These are phyloP conservation scores for Limnephilus rhombicus DNA, from an alignment of 2,888 invertebrate genomes.

Conservation along the genomic window DNA sequence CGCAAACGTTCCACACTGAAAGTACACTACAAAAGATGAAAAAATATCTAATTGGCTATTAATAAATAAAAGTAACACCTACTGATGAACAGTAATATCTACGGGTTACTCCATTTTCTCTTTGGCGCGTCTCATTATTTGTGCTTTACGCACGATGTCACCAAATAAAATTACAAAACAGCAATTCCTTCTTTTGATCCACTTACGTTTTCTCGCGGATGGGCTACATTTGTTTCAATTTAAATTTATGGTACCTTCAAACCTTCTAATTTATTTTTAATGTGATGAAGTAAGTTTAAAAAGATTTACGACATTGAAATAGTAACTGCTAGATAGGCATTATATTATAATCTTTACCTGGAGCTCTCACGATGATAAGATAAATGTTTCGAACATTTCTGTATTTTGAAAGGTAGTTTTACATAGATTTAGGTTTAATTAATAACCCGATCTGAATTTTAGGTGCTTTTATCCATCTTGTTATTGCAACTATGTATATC, in stretches of 20 bases:
- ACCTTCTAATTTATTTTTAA: background rate
- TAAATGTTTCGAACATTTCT: no score
- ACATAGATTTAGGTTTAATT: no score
- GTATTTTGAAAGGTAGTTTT: no score
- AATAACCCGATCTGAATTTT: no score
- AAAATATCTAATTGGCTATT: background rate
- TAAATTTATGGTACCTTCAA: background rate
- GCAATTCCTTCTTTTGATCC: slow-evolving; percentile 10
- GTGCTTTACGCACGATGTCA: slow-evolving; percentile 38
- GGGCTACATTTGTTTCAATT: background rate
- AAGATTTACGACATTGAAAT: background rate
- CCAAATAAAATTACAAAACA: background rate
- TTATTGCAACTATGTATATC: no score
- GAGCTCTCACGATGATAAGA: no score
- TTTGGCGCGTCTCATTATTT: background rate
- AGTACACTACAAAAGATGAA: no score
- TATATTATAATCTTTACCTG: no score
- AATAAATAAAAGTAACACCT: background rate
- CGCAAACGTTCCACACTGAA: no score
- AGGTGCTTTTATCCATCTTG: no score
- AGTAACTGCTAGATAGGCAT: background rate
- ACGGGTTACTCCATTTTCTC: background rate
- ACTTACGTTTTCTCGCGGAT: slow-evolving; percentile 13
- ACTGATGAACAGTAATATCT: background rate
- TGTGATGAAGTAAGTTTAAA: background rate